phyloP scores from a whole-genome alignment of 2,113 vertebrate species.

The Parotia lawesii region DNA sequence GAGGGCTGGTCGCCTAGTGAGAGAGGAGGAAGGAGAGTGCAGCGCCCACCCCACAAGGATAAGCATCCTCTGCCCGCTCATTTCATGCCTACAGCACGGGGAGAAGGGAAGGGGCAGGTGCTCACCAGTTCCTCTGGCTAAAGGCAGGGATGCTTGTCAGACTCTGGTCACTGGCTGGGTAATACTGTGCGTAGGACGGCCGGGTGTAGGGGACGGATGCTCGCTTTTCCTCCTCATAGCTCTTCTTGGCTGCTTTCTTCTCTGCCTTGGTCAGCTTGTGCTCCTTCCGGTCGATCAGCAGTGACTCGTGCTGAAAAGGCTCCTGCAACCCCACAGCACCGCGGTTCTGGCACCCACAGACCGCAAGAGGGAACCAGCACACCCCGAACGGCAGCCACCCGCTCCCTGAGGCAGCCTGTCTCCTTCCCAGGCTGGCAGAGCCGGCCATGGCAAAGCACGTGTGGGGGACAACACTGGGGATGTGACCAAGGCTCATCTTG shows the following conservation, averaged over 20 bases:
- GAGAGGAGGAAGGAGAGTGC: slow-evolving; percentile 31
- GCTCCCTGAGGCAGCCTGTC: neutral
- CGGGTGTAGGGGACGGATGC: slow-evolving; percentile 94
- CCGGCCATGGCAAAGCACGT: fast-evolving
- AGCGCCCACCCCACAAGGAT: neutral
- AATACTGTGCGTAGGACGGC: slow-evolving; percentile 95
- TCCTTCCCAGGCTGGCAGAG: neutral
- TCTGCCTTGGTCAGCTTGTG: slow-evolving; percentile 96
- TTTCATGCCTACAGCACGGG: fast-evolving
- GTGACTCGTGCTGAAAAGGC: slow-evolving; percentile 96
- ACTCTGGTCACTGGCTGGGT: slow-evolving; percentile 89
- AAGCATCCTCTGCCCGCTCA: neutral
- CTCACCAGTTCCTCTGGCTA: slow-evolving; percentile 95
- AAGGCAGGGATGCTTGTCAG: slow-evolving; percentile 92
- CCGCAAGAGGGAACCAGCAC: slow-evolving; percentile 30
- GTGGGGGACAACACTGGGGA: fast-evolving
- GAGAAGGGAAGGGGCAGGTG: neutral
- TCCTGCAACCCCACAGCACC: slow-evolving; percentile 71
- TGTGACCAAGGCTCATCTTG: neutral
- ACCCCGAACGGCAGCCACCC: neutral
- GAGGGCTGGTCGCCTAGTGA: slow-evolving; percentile 81
- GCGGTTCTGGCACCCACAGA: neutral
- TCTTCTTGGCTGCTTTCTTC: slow-evolving; percentile 97
- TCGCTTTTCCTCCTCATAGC: slow-evolving; percentile 97
- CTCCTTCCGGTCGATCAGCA: slow-evolving; percentile 94